Base-by-base conservation (phyloP, 2,888 invertebrate genomes). In the Parnassius apollo region DNA sequence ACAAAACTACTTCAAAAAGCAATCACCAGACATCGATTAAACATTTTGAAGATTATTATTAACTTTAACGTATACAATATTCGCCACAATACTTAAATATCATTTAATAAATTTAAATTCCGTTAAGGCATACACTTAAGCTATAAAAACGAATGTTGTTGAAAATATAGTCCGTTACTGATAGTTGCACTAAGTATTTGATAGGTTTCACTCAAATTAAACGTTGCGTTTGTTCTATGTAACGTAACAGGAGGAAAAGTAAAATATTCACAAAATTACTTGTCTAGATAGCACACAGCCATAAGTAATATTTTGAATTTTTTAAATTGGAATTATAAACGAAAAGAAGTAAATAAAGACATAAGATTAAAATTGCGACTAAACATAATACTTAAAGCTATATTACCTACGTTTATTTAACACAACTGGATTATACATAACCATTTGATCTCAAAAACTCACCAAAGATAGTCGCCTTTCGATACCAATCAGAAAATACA, bases 151-250 rank as follows among this genome's bases (percentile, higher is more conserved):
- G n/a, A 2, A 35, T 11, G n/a, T 57, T 80, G 85, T 83, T 81
- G 13, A 49, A 49, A 49, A 13, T 49, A 13, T 13, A 49, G 13
- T 12, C 9, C 1, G 13, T 49, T 13, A 13, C 7, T 35, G 35
- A 49, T 49, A 49, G 12, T 79, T 82, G 83, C 85, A 86, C 84
- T 83, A 81, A 72, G 73, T 35, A 64, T 81, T 81, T 76, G 66
- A 68, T 74, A 65, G 61, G 54, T 59, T 59, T 52, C 53, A 62
- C 48, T 45, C 42, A 25, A 49, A 44, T 35, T 12, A 35, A 49
- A 51, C 10, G 13, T 50, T n/a, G 8, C n/a, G 25, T 13, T 51
- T 9, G 35, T 48, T 61, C 45, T 11, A 22, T 18, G 48, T 53
- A 35, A 54, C 45, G 25, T 18, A 44, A 51, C 51, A 9, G 42